Evolutionary conservation across 2,113 vertebrate genomes (phyloP).

Genomic region (Peromyscus leucopus): DNA sequence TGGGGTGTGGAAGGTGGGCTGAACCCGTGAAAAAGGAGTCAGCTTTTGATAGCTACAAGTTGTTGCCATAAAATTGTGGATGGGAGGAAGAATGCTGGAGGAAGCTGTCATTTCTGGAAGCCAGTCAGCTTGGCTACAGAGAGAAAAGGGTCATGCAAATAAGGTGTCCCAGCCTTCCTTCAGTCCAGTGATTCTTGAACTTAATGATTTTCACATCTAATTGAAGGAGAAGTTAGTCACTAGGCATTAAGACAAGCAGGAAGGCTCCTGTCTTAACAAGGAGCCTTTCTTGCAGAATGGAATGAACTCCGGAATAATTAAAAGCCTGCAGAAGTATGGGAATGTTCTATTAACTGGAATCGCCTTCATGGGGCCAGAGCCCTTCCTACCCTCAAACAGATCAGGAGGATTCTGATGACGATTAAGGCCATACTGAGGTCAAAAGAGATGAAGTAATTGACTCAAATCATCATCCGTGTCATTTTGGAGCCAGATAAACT

Average conservation of each 20-base stretch:
- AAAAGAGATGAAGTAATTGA: background rate
- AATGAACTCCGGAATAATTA: constrained; percentile 86
- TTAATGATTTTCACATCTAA: constrained; percentile 86
- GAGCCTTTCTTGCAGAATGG: constrained; percentile 82
- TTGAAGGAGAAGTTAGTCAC: constrained; percentile 84
- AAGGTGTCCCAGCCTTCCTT: constrained; percentile 73
- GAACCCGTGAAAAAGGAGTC: constrained; percentile 61
- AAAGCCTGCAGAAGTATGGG: constrained; percentile 84
- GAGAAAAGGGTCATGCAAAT: constrained; percentile 69
- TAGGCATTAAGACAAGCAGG: constrained; percentile 83
- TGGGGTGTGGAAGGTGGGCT: constrained; percentile 41
- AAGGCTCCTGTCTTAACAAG: constrained; percentile 72
- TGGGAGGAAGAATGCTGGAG: constrained; percentile 53
- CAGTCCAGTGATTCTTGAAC: constrained; percentile 79
- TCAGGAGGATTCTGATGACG: background rate
- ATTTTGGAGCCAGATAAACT: background rate
- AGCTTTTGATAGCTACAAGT: constrained; percentile 14
- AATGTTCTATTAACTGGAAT: constrained; percentile 77
- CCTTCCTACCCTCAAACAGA: background rate
- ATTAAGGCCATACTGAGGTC: background rate
- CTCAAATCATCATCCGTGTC: background rate
- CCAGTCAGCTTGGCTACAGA: background rate
- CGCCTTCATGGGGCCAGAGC: constrained; percentile 65
- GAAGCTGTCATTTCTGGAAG: constrained; percentile 63
- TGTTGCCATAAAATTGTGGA: constrained; percentile 41